Evolutionary conservation across 1,140 invertebrate genomes (phyloP).

Genomic region (Acromyrmex echinatior): DNA sequence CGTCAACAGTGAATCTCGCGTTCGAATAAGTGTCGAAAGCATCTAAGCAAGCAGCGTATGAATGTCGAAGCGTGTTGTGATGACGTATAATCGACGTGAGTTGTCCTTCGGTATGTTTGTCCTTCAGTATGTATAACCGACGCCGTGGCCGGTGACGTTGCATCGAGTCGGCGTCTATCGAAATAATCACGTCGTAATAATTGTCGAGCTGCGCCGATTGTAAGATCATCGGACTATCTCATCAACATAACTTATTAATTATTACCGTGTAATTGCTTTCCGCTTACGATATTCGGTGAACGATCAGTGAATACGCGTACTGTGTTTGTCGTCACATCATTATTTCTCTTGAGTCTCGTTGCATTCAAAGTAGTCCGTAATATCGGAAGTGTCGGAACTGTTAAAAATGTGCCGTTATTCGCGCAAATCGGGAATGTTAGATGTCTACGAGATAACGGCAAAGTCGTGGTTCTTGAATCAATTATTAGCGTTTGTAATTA

Average conservation of each 20-base stretch:
- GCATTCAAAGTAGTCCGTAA: neutral
- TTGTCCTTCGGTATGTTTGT: no score
- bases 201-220: neutral
- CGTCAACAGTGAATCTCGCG: neutral
- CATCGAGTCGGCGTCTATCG: neutral
- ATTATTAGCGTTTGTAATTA: neutral
- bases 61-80: neutral
- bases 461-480: no score
- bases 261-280: neutral
- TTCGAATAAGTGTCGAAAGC: neutral
- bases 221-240: neutral
- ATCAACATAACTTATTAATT: neutral
- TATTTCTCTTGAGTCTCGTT: neutral
- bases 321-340: neutral
- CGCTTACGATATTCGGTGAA: neutral
- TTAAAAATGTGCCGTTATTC: neutral
- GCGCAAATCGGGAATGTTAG: neutral
- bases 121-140: neutral
- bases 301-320: no score
- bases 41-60: no score
- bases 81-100: neutral
- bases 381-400: neutral
- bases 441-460: neutral
- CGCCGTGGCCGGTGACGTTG: neutral
- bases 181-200: neutral